Evolutionary conservation across 2,113 vertebrate species (phyloP).

Genomic region (Petromus typicus): DNA sequence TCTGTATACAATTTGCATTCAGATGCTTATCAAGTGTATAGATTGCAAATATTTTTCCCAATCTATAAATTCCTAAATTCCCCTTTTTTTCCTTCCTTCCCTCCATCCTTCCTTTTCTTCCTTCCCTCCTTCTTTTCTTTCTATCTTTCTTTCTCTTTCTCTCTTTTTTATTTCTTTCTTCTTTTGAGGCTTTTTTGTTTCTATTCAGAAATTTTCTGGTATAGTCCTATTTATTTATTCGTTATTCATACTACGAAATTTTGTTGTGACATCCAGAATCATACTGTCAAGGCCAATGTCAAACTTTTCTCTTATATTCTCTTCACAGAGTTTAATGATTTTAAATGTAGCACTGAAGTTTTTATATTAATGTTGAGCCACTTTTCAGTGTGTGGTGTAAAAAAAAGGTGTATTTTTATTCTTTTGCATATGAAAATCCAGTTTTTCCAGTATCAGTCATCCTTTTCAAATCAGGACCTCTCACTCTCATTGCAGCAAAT

Average conservation of each 20-base stretch:
- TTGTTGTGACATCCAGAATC: not conserved
- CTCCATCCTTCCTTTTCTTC: too few relatives aligned
- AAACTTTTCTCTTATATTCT: not conserved
- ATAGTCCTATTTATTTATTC: not conserved
- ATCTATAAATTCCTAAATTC: not conserved
- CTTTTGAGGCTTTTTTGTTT: not conserved
- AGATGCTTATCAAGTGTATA: not conserved
- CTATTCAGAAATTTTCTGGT: not conserved
- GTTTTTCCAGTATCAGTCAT: not conserved
- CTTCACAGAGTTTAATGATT: not conserved
- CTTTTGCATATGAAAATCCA: not conserved
- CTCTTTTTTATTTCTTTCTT: too few relatives aligned
- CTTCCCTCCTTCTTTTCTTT: too few relatives aligned
- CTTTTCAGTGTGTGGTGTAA: not conserved
- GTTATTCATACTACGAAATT: not conserved
- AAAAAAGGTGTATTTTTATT: not conserved
- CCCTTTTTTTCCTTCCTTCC: not conserved
- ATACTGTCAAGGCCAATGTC: not conserved
- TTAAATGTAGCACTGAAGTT: not conserved
- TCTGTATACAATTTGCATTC: not conserved
- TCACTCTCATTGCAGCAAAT: not conserved
- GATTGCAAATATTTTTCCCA: not conserved
- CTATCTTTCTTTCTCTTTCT: too few relatives aligned
- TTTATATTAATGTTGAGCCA: not conserved
- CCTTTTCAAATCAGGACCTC: not conserved